Evolutionary conservation across 2,888 invertebrate species (phyloP), one percentile per base, ranked within the genome.

Genomic region (Cheilosia scutellata): DNA sequence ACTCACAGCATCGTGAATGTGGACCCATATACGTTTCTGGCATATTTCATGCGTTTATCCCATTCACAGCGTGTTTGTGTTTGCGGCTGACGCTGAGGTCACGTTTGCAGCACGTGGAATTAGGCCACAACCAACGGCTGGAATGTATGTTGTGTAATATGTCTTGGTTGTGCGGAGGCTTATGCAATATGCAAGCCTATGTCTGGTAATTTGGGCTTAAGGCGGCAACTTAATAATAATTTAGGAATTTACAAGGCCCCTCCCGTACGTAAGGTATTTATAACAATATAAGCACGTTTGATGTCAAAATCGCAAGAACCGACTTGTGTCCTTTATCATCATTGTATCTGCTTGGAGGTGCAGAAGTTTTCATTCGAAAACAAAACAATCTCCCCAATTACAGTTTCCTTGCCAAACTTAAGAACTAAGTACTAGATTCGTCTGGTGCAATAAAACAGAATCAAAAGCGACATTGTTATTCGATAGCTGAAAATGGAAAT

Each of bases 21-120:
- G 57, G n/a, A 57, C 37, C 53, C 37, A 37, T 20, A 44, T 58
- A 66, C 37, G 49, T 57, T 58, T 37, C 33, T 66, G 72, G 60
- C 72, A 72, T 60, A 71, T 58, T 58, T 70, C 47, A 60, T 60
- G 49, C 49, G 51, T 49, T 51, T 62, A 60, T 40, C 5, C 49
- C 7, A 37, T 57, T 16, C 47, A 58, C 1, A 47, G 27, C 25
- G 71, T 71, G 37, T 47, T 55, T 55, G 66, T 11, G 47, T 68
- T 51, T 66, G 65, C 49, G 49, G n/a, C 16, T 40, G 40, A 27
- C 49, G n/a, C 16, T 40, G 40, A 27, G 53, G 53, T 53, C 7
- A 29, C 31, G 31, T 37, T 27, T 27, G 13, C 11, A 9, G 25
- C 16, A 25, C n/a, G 11, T 31, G 25, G 13, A 70, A 58, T 40